A percentile compares a stretch with the other conserved stretches of the same genome.
phyloP scores from a whole-genome alignment of 2,888 invertebrate genomes.

The Ectemnius continuus region DNA sequence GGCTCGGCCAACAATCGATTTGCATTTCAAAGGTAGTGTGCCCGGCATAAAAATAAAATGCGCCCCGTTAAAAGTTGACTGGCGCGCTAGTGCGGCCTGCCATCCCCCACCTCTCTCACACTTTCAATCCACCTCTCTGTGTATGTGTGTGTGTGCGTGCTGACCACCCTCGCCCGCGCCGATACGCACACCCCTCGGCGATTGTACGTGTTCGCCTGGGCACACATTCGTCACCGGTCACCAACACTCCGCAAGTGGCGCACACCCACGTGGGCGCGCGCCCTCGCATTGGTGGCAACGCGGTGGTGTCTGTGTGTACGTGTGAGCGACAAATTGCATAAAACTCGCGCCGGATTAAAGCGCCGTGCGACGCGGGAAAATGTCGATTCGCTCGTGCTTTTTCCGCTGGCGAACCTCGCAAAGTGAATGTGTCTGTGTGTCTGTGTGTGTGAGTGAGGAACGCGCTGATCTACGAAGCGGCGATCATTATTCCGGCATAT shows the following conservation, averaged over 20 bases:
- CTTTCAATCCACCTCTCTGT: slow-evolving; percentile 35
- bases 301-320: background rate
- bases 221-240: background rate
- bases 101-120: too few relatives aligned
- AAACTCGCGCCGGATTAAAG: slow-evolving; percentile 63
- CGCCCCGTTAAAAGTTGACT: slow-evolving; percentile 64
- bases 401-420: slow-evolving; percentile 32
- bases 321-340: slow-evolving; percentile 62
- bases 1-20: slow-evolving; percentile 66
- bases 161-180: too few relatives aligned
- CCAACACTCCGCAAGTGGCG: background rate
- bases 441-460: too few relatives aligned
- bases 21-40: slow-evolving; percentile 67
- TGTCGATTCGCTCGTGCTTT: slow-evolving; percentile 56
- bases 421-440: too few relatives aligned
- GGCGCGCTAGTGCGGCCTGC: slow-evolving; percentile 28
- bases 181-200: slow-evolving; percentile 32
- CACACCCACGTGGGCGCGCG: too few relatives aligned
- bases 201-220: slow-evolving; percentile 22
- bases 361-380: slow-evolving; percentile 54
- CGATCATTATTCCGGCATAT: slow-evolving; percentile 54
- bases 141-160: slow-evolving; percentile 32
- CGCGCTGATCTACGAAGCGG: slow-evolving; percentile 45
- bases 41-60: slow-evolving; percentile 65
- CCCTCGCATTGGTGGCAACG: too few relatives aligned